Base-by-base conservation (phyloP, 2,888 invertebrate genomes). In the Tryphoninae sp. region DNA sequence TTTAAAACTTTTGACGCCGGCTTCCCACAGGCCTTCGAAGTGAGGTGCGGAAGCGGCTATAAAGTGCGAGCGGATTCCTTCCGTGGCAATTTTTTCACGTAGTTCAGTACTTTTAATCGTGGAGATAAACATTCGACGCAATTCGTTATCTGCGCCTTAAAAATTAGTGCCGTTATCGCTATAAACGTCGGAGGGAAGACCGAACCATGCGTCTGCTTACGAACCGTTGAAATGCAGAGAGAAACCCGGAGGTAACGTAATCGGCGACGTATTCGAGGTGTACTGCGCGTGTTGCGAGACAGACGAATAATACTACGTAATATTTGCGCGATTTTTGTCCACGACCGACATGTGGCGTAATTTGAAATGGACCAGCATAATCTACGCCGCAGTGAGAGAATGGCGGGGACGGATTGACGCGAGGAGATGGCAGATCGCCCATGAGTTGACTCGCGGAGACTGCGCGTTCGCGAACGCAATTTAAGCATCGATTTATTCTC, bases 161-260 rank as follows among this genome's bases (percentile, higher is more conserved):
- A 90, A 89, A 42, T 86, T 89, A 0, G 86, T 87, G 1, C 90
- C 90, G 85, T 89, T 87, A 62, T 90, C 89, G 62, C 84, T 83
- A 72, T 83, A 87, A 0, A 89, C 69, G 6, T 83, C 55, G 4
- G 59, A 45, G 9, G 85, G 85, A 3, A 84, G 33, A 8, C 89
- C 90, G n/a, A n/a, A n/a, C n/a, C n/a, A n/a, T n/a, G n/a, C 90
- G 82, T 6, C 89, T 75, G 3, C 85, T 64, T 0, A 84, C 75
- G 49, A 90, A 89, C 6, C 89, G 67, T 84, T 83, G 0, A 85
- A 87, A 73, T 88, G 86, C 2, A 86, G 73, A 0, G 86, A 85
- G 1, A 89, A 77, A 19, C 86, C 87, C 1, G 83, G 82, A 1
- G 88, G 45, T 11, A 3, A 23, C 6, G 64, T 45, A 64, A 4